These are phyloP conservation scores for Norana najaformis DNA, from an alignment of 2,888 invertebrate species.

Conservation along the genomic window DNA sequence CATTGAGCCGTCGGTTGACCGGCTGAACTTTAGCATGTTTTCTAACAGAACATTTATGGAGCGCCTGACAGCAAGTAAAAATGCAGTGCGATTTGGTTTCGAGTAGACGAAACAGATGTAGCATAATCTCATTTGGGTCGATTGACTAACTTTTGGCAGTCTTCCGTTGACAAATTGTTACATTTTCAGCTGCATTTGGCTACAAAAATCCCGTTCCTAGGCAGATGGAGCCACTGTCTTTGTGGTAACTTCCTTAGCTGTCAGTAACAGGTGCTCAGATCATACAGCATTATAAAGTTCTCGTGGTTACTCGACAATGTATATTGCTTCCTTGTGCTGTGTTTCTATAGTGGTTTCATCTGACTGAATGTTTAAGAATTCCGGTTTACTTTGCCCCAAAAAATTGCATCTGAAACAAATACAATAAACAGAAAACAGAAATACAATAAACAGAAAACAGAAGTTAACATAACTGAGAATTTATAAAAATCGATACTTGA, in stretches of 20 bases:
- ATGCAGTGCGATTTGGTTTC: neutral
- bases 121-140: neutral
- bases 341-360: neutral
- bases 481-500: neutral
- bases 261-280: no score
- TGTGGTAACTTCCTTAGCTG: neutral
- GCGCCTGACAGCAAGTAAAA: neutral
- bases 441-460: neutral
- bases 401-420: conserved; percentile 25
- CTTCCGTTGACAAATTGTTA: neutral
- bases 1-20: no score
- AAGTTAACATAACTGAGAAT: neutral
- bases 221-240: neutral
- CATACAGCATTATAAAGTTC: no score
- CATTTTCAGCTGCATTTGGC: neutral
- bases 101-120: neutral
- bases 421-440: neutral
- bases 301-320: neutral
- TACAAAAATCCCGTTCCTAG: neutral
- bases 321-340: neutral
- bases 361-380: neutral
- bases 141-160: neutral
- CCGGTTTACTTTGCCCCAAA: conserved; percentile 23
- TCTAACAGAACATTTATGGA: neutral
- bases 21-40: neutral